phyloP scores from a whole-genome alignment of 2,888 invertebrate genomes.

The Yponomeuta cagnagella region DNA sequence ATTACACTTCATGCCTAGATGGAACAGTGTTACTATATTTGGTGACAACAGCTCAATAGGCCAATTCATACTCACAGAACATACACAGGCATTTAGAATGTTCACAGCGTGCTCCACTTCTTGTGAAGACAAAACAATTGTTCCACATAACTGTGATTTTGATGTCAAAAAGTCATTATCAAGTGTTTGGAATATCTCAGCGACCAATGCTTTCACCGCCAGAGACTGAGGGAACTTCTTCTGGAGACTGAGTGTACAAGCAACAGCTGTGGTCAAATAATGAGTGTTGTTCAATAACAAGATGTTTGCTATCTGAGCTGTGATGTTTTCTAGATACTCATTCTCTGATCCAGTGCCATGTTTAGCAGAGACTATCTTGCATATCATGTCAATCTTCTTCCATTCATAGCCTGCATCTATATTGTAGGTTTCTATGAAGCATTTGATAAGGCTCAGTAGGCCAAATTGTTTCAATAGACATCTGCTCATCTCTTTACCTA shows the following conservation, averaged over 20 bases:
- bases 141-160: constrained; percentile 43
- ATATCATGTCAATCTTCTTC: constrained; percentile 80
- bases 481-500: constrained; percentile 76
- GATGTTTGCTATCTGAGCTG: constrained; percentile 68
- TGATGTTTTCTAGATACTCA: constrained; percentile 73
- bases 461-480: constrained; percentile 78
- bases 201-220: constrained; percentile 39
- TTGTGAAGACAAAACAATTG: constrained; percentile 47
- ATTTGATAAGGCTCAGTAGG: constrained; percentile 77
- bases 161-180: constrained; percentile 34
- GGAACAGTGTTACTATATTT: constrained; percentile 59
- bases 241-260: constrained; percentile 72
- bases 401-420: constrained; percentile 78
- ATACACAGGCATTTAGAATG: constrained; percentile 50
- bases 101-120: constrained; percentile 55
- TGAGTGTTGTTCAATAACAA: constrained; percentile 56
- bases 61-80: constrained; percentile 41
- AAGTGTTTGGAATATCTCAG: constrained; percentile 43
- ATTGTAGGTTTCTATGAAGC: constrained; percentile 76
- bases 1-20: constrained; percentile 50
- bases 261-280: constrained; percentile 66
- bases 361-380: constrained; percentile 77
- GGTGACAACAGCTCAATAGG: constrained; percentile 47
- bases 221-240: constrained; percentile 62
- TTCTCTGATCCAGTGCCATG: constrained; percentile 59